phyloP scores from a whole-genome alignment of 2,113 vertebrate species.

The Onychostruthus taczanowskii region DNA sequence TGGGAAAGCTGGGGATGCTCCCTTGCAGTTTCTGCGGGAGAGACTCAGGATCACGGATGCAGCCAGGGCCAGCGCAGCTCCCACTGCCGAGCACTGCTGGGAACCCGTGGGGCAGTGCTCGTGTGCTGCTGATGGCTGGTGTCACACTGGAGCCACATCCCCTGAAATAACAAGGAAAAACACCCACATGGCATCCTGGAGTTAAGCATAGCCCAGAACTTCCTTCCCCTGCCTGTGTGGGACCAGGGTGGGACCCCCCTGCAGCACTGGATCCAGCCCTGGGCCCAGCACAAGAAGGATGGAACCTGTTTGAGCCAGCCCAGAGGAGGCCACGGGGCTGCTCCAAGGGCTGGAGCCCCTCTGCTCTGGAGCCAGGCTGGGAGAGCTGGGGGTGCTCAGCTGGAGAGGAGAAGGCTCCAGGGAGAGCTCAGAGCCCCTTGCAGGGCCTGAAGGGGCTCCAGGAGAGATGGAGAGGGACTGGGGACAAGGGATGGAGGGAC shows the following conservation, averaged over 20 bases:
- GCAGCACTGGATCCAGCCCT: background rate
- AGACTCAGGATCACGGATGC: fast-evolving
- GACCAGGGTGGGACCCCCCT: background rate
- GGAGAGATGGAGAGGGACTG: background rate
- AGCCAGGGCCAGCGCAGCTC: fast-evolving
- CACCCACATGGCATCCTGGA: background rate
- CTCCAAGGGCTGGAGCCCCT: background rate
- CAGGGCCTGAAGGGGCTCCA: background rate
- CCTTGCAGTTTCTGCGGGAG: background rate
- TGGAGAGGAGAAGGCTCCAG: background rate
- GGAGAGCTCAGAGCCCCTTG: background rate
- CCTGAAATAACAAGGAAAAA: background rate
- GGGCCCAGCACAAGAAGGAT: background rate
- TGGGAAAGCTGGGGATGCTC: background rate
- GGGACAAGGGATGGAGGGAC: background rate
- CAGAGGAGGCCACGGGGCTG: fast-evolving
- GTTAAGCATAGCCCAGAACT: background rate
- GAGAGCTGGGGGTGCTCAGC: background rate
- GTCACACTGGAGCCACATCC: background rate
- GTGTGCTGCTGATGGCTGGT: fast-evolving
- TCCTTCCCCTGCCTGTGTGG: background rate
- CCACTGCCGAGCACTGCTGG: fast-evolving
- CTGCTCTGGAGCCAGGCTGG: background rate
- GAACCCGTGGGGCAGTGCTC: background rate
- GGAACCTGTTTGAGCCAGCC: fast-evolving